A percentile compares a stretch with the other conserved stretches of the same genome.
phyloP scores from a whole-genome alignment of 2,888 invertebrate species.

The Himalopsyche tibetana region DNA sequence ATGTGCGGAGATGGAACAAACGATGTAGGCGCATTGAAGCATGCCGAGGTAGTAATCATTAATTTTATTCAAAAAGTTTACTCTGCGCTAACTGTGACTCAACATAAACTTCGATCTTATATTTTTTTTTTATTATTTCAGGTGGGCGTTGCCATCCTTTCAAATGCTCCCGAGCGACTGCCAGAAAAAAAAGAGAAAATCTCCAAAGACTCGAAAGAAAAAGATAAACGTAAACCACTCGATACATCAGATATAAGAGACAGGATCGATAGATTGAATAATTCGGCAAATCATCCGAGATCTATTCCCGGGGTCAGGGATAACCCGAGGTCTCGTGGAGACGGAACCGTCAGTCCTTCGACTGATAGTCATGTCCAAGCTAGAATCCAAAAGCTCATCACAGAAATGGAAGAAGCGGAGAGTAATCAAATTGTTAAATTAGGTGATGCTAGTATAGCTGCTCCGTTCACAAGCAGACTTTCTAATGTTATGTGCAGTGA shows the following conservation, averaged over 20 bases:
- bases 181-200: constrained; percentile 66
- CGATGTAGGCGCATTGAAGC: constrained; percentile 99
- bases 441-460: constrained; percentile 99
- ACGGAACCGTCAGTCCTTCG: constrained; percentile 64
- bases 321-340: constrained; percentile 44
- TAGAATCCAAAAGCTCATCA: constrained; percentile 83
- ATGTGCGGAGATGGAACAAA: constrained; percentile 99
- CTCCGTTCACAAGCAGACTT: constrained; percentile 98
- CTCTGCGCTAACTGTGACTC: no score
- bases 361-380: constrained; percentile 68
- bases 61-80: neutral
- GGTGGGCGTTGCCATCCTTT: constrained; percentile 92
- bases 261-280: constrained; percentile 66
- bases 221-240: constrained; percentile 65
- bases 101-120: neutral
- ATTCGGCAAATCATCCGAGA: constrained; percentile 63
- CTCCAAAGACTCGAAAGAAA: constrained; percentile 65
- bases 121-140: constrained; percentile 65
- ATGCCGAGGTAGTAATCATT: constrained; percentile 87
- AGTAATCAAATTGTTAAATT: constrained; percentile 93
- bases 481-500: constrained; percentile 97
- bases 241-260: constrained; percentile 61
- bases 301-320: constrained; percentile 64
- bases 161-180: constrained; percentile 84
- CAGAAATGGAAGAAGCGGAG: constrained; percentile 92